Base-by-base conservation (phyloP, 2,797 vertebrate species). In the Semaprochilodus insignis region DNA sequence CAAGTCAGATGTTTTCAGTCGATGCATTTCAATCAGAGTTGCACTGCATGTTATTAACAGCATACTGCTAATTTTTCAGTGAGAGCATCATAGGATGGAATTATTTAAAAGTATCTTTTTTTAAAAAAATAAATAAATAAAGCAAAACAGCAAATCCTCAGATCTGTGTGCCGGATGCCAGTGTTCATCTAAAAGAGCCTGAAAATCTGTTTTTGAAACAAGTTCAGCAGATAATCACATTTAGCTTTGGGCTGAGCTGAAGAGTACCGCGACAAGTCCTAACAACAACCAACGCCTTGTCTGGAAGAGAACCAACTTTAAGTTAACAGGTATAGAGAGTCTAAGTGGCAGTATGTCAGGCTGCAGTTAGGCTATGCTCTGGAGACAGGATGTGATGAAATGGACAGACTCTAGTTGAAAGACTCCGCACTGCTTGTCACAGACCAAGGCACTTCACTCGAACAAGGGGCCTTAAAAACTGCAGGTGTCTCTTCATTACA, bases 381-480 rank as follows among this genome's bases (percentile, higher is more conserved):
- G 65, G 67, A 82, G 66, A 65, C 44, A 78, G 51, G 73, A 23
- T 63, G 81, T 81, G 84, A 86, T 80, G 86, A 87, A 87, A 84
- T 81, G 80, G 82, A 87, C 82, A 80, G 80, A 74, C 69, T 60
- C 76, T 80, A 71, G 81, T 80, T 85, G 80, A 85, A 78, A 78
- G 72, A 73, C 77, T 82, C 25, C 11, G 7, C 40, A 10, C 69
- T 77, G 31, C 57, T 17, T 13, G 7, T 79, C 77, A 62, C 34
- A 51, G 69, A 54, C 27, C 63, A 36, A 57, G 52, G n/a, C 69
- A 51, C 54, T 76, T 57, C 52, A 17, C 70, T 76, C 70, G 25
- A 70, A 76, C 78, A 73, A 27, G 21, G 66, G 25, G 59, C 40
- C 54, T 36, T 80, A 73, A 78, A 59, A 51, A 79, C 4, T 15